Evolutionary conservation across 2,888 invertebrate species (phyloP).

Genomic region (Anticlea derivata): DNA sequence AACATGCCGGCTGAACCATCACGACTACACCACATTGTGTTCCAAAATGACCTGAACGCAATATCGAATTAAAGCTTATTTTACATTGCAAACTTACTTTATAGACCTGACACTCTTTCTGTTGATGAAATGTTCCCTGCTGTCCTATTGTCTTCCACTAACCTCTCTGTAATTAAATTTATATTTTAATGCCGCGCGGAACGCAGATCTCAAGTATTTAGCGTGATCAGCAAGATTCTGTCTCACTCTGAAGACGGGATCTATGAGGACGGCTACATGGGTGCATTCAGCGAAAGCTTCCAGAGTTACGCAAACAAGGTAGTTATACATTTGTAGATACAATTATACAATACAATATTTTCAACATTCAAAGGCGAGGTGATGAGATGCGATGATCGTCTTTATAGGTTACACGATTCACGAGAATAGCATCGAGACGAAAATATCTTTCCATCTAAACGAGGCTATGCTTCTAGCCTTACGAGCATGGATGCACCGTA

Average conservation of each 20-base stretch:
- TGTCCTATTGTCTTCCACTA: not conserved
- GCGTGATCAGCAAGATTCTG: constrained; percentile 97
- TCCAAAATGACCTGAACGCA: too few species aligned
- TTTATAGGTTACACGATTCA: too few species aligned
- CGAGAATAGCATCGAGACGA: too few species aligned
- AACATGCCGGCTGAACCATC: too few species aligned
- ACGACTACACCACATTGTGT: too few species aligned
- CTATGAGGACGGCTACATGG: constrained; percentile 69
- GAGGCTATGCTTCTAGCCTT: too few species aligned
- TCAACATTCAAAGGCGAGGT: too few species aligned
- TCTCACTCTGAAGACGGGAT: constrained; percentile 94
- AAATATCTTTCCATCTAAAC: too few species aligned
- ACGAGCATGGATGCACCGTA: too few species aligned
- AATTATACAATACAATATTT: too few species aligned
- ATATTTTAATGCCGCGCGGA: constrained; percentile 58
- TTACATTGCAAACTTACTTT: not conserved
- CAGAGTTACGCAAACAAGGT: constrained; percentile 65
- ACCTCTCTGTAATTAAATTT: not conserved
- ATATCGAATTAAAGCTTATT: not conserved
- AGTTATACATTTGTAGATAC: constrained; percentile 15
- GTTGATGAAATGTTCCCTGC: not conserved
- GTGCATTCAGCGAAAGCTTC: constrained; percentile 68
- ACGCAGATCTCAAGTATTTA: constrained; percentile 93
- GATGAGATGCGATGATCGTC: too few species aligned
- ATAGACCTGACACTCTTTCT: too few species aligned